Base-by-base conservation (phyloP, 2,113 vertebrate species). In the Platichthys stellatus region DNA sequence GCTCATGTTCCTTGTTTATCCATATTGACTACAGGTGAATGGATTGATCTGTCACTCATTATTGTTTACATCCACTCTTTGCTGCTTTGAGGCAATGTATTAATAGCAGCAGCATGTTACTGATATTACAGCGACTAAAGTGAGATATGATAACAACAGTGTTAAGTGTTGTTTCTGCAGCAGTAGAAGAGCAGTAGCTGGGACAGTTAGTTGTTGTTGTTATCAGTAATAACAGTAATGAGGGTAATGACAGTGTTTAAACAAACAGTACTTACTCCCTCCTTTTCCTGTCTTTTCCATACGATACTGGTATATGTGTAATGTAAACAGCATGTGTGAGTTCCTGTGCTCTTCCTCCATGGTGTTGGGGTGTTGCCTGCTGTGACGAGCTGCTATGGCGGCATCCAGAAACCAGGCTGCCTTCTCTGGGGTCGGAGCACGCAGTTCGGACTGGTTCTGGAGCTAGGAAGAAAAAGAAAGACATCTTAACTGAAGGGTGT, bases 221-320 rank as follows among this genome's bases (percentile, higher is more conserved):
- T 65, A 54, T 6, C 23, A 43, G 26, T 81, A 28, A 45, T 40
- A 60, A 56, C 14, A 65, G 26, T 60, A 31, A 62, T n/a, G 35
- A n/a, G 5, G 20, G 23, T 23, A 67, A 20, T 53, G 13, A 45
- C 18, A 20, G 26, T 23, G 47, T 63, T 57, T 14, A 1, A 64
- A 38, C 47, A 57, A 38, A 62, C 28, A 72, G 0, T 11, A 94
- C 98, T 97, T 93, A 99, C 98, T 99, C 89, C 97, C 97, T 0
- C 97, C 98, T 83, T 99, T 99, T 43, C 97, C 95, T 0, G 95
- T 97, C 91, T 99, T 99, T 88, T 99, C 98, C 97, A 99, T 98
- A 63, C 98, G 96, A 89, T 99, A 99, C 94, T 98, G 97, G 90
- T 99, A 99, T 90, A 99, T 96, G 92, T 99, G 97, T 80, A 99